Conservation (phyloP, 2,113 vertebrate species). For the Notothenia coriiceps region DNA sequence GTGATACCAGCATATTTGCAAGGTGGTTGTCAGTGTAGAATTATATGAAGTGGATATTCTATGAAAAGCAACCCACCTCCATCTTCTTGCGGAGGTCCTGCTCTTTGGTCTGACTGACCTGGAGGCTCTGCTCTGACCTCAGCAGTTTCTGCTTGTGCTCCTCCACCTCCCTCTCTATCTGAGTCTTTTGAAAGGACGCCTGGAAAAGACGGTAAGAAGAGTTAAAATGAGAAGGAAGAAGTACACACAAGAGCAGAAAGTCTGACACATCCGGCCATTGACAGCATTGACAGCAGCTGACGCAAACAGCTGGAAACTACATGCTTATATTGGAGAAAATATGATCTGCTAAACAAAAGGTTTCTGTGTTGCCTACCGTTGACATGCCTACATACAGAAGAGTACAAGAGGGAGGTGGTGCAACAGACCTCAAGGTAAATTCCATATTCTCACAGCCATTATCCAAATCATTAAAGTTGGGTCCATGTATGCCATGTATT, state of each 20-base stretch:
- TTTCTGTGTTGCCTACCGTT: neutral
- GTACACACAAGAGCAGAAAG: neutral
- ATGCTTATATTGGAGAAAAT: neutral
- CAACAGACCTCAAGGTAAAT: neutral
- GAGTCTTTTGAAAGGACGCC: conserved; percentile 81
- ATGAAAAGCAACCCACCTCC: conserved; percentile 79
- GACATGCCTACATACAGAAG: neutral
- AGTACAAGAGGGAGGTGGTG: neutral
- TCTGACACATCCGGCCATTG: conserved; percentile 11
- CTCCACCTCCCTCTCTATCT: conserved; percentile 81
- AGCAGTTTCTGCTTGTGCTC: conserved; percentile 86
- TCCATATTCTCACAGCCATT: too few relatives aligned
- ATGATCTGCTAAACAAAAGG: neutral
- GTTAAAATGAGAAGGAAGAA: neutral
- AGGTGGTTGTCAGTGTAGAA: neutral
- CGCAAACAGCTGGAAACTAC: too few relatives aligned
- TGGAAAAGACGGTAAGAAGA: conserved; percentile 51
- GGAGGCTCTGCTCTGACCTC: conserved; percentile 84
- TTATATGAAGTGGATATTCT: neutral
- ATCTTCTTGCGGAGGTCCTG: conserved; percentile 83
- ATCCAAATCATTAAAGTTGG: neutral
- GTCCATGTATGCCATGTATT: neutral
- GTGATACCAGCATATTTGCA: neutral
- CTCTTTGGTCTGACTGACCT: conserved; percentile 83
- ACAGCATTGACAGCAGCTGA: neutral